A percentile compares a stretch with the other conserved stretches of the same genome.
Conservation (phyloP, 2,113 vertebrate species). For the Cariama cristata region DNA sequence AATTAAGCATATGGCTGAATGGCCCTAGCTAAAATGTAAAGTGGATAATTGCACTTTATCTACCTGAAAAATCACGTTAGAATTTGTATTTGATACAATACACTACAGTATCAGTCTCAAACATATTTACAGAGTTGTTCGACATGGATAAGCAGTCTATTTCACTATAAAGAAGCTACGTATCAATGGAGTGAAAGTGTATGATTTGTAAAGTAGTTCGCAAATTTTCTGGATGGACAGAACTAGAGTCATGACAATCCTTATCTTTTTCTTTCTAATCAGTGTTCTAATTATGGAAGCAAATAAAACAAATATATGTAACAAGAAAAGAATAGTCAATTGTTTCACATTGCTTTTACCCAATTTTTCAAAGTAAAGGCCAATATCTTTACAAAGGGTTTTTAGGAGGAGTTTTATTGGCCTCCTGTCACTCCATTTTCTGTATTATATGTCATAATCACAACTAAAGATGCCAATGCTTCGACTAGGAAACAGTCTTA, state of each 20-base stretch:
- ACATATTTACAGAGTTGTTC: neutral
- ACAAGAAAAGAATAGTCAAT: neutral
- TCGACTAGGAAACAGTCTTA: neutral
- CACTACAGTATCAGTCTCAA: neutral
- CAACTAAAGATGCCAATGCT: neutral
- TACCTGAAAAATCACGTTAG: neutral
- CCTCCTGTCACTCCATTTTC: neutral
- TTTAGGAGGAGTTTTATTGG: neutral
- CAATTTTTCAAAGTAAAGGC: neutral
- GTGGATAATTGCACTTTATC: neutral
- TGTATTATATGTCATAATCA: neutral
- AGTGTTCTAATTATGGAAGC: neutral
- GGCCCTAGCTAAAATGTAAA: neutral
- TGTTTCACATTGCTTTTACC: neutral
- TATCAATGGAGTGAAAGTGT: neutral
- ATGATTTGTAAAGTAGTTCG: neutral
- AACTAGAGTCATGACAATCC: neutral
- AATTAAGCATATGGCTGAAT: neutral
- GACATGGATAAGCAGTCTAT: neutral
- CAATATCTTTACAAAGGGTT: neutral
- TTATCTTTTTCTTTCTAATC: neutral
- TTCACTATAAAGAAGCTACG: neutral
- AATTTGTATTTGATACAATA: neutral
- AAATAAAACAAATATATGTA: neutral
- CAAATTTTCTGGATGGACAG: neutral